Evolutionary conservation across 2,888 invertebrate species (phyloP), one percentile per base, ranked within the genome.

Genomic region (Galeruca laticollis): DNA sequence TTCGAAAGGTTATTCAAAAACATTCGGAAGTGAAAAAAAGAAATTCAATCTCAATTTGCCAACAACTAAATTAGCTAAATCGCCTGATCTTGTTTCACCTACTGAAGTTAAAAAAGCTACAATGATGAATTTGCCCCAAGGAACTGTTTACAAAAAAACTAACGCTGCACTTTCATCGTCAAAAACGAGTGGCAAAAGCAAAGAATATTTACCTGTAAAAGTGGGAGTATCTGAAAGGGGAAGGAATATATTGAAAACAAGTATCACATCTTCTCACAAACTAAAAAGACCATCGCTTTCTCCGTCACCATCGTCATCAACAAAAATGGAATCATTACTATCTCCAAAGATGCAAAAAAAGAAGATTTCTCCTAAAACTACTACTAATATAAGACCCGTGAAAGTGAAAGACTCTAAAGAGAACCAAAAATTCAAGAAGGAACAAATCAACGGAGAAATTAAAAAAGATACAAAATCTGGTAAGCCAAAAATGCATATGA

Each of bases 1-100:
- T 6, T 62, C 52, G 57, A 68, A 57, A 43, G 61, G 65, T 15
- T 11, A 71, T 26, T 54, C 69, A n/a, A 86, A 90, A 77, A 88
- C 87, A 18, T 88, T 89, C 74, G 88, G 88, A 9, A 86, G 85
- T 57, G 88, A 88, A 74, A 89, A 88, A 77, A 86, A 84, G 73
- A 86, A 87, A 10, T 80, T 88, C 56, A 87, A 88, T 76, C 82
- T 85, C 59, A 82, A 82, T 51, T 69, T 83, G 31, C 79, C 81
- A 2, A 79, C 79, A 68, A 67, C 69, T n/a, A 79, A 79, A 72
- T 70, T 82, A 35, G 83, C 85, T 60, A 86, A 85, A 74, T 86
- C 90, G 37, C 88, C 90, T 0, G 89, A 89, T 66, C 80, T 91
- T 4, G 84, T 88, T 49, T 90, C 90, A 0, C 89, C 90, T 0